Conservation (phyloP, 2,888 invertebrate species). For the Alloscopus bannaensis region DNA sequence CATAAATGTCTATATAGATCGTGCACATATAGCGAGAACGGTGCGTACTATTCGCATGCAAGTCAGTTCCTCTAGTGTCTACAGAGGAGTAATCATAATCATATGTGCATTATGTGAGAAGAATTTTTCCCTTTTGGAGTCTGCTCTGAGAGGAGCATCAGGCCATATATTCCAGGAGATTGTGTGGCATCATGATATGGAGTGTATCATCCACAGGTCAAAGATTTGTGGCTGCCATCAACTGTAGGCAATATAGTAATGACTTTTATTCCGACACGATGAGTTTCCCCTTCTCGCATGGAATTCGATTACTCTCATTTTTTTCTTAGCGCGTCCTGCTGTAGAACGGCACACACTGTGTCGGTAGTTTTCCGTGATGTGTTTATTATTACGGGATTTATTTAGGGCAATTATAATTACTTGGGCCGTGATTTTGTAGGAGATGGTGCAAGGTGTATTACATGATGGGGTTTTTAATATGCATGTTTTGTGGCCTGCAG, state of each 20-base stretch:
- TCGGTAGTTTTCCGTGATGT: neutral
- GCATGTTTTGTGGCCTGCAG: too few species aligned
- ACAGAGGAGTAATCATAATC: conserved; percentile 28
- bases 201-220: neutral
- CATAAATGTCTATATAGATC: too few species aligned
- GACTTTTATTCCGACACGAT: conserved; percentile 26
- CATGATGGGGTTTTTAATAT: too few species aligned
- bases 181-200: conserved; percentile 16
- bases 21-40: too few species aligned
- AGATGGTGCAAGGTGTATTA: too few species aligned
- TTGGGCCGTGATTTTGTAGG: too few species aligned
- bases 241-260: conserved; percentile 53
- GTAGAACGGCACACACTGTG: too few species aligned
- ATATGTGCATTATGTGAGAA: too few species aligned
- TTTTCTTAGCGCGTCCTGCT: too few species aligned
- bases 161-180: conserved; percentile 33
- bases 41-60: conserved; percentile 13
- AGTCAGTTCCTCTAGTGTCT: neutral
- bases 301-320: conserved; percentile 49
- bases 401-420: neutral
- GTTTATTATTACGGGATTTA: neutral
- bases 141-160: too few species aligned
- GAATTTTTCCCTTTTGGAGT: too few species aligned
- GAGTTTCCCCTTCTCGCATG: conserved; percentile 24
- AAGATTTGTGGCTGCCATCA: conserved; percentile 58